These are phyloP conservation scores for Lordiphosa stackelbergi DNA, from an alignment of 1,140 invertebrate genomes.

Conservation along the genomic window DNA sequence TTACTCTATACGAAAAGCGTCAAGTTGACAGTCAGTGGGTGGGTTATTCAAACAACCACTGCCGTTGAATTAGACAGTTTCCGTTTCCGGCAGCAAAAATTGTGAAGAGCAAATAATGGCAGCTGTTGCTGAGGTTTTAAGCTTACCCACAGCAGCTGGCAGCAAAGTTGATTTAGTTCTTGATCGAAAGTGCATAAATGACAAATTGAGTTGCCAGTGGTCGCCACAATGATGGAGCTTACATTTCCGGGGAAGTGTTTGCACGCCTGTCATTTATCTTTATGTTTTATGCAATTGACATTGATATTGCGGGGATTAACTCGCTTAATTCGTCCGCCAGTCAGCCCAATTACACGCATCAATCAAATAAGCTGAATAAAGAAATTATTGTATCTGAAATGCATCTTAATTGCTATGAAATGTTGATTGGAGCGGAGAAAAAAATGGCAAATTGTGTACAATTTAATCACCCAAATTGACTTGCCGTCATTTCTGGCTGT, in stretches of 20 bases:
- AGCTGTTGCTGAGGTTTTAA: constrained; percentile 25
- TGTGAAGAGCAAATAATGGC: constrained; percentile 14
- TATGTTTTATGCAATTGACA: constrained; percentile 20
- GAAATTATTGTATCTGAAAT: constrained; percentile 34
- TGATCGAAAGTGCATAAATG: constrained; percentile 51
- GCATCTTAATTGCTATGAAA: constrained; percentile 47
- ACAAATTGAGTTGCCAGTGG: constrained; percentile 12
- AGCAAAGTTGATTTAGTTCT: constrained; percentile 38
- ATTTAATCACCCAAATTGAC: constrained; percentile 65
- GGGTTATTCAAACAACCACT: constrained; percentile 27
- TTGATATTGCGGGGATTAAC: constrained; percentile 10
- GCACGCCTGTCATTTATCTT: constrained; percentile 36
- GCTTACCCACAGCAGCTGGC: constrained; percentile 28
- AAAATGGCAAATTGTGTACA: constrained; percentile 55
- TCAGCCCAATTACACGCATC: constrained; percentile 22
- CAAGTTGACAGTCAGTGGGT: constrained; percentile 14
- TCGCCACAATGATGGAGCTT: constrained; percentile 39
- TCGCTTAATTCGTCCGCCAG: constrained; percentile 11
- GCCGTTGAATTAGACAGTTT: constrained; percentile 40
- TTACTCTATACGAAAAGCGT: constrained; percentile 28
- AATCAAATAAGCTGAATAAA: constrained; percentile 11
- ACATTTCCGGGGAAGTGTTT: constrained; percentile 48
- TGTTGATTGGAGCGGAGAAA: constrained; percentile 34
- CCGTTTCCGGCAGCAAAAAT: constrained; percentile 46
- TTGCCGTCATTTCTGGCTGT: constrained; percentile 44